Conservation (phyloP, 2,797 vertebrate species). For the Eulemur coronatus region DNA sequence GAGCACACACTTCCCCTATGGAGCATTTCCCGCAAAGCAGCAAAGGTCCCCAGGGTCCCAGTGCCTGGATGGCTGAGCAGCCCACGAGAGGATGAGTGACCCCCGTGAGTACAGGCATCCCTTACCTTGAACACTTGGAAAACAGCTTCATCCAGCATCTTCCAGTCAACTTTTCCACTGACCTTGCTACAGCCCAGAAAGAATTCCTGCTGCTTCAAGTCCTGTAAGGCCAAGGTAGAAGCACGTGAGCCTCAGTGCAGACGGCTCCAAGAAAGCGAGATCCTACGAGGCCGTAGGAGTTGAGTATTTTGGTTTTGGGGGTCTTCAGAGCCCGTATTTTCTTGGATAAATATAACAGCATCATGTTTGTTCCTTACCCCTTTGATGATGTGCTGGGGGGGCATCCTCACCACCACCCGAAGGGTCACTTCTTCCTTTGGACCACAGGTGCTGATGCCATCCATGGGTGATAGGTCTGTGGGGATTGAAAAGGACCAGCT, state of each 20-base stretch:
- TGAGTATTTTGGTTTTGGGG: background rate
- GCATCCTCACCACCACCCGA: conserved; percentile 89
- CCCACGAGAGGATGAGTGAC: background rate
- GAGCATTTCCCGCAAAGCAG: background rate
- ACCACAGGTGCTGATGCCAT: conserved; percentile 85
- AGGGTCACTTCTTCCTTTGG: conserved; percentile 88
- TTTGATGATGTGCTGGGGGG: conserved; percentile 92
- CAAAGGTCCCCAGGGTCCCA: background rate
- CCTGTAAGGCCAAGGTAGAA: conserved; percentile 80
- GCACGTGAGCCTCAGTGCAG: background rate
- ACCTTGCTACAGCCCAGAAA: conserved; percentile 92
- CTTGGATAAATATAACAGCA: background rate
- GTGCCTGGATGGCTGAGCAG: background rate
- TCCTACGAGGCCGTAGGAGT: background rate
- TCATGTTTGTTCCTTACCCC: conserved; percentile 87
- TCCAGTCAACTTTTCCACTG: conserved; percentile 91
- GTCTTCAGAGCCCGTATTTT: background rate
- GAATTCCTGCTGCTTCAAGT: conserved; percentile 93
- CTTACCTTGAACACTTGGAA: conserved; percentile 92
- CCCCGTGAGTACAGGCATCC: accelerated
- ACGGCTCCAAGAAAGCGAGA: background rate
- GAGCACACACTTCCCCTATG: background rate
- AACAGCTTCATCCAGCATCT: conserved; percentile 92
- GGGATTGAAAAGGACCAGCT: background rate
- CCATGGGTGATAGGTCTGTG: conserved; percentile 90